Percentiles rank a stretch among this genome's conserved stretches.
Evolutionary conservation across 2,797 vertebrate genomes (phyloP).

Genomic region (Gorsachius magnificus): DNA sequence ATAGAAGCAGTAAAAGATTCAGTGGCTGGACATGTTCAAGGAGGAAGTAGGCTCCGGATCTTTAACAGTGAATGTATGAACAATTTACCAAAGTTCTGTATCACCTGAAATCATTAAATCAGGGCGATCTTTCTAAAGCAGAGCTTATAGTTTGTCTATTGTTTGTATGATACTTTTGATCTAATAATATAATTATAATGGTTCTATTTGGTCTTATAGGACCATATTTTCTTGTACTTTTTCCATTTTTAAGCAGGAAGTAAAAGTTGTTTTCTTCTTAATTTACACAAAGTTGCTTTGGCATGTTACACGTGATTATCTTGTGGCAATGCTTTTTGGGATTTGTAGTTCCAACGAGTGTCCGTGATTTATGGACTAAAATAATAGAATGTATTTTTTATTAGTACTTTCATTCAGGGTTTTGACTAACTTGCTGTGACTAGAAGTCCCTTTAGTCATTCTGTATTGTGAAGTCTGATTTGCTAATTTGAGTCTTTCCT

Average conservation of each 20-base stretch:
- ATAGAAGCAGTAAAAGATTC: not conserved
- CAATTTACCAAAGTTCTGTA: not conserved
- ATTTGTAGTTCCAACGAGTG: not conserved
- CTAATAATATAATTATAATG: not conserved
- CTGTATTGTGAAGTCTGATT: not conserved
- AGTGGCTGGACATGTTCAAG: not conserved
- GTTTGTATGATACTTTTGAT: not conserved
- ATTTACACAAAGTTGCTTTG: not conserved
- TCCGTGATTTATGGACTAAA: not conserved
- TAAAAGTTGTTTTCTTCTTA: not conserved
- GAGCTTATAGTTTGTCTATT: not conserved
- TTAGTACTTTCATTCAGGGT: not conserved
- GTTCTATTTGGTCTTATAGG: not conserved
- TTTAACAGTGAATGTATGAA: not conserved
- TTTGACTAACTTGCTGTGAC: not conserved
- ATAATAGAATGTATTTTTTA: not conserved
- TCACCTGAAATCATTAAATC: not conserved
- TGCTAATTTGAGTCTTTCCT: not conserved
- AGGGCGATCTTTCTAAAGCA: not conserved
- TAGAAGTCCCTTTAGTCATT: not conserved
- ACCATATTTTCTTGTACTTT: not conserved
- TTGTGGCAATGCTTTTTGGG: not conserved
- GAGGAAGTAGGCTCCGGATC: not conserved
- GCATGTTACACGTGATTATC: fast-evolving
- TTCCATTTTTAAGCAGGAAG: not conserved